Evolutionary conservation across 2,888 invertebrate species (phyloP), one percentile per base, ranked within the genome.

Genomic region (Patella caerulea): DNA sequence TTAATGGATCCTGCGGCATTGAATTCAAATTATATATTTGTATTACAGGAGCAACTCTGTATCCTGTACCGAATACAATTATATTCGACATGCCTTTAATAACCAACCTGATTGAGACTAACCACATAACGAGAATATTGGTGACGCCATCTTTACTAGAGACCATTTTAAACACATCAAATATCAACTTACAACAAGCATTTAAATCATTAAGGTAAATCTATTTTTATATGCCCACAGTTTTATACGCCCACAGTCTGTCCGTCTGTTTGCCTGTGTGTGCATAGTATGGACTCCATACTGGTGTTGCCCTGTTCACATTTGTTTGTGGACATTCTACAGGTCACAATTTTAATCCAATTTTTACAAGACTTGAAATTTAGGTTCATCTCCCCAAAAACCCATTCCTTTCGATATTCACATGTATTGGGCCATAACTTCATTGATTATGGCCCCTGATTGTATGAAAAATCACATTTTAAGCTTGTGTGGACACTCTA

Each of bases 131-230:
- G 4, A 83, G 92, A 24, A 91, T 92, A 86, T 83, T 92, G 76
- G 92, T 92, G 81, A 92, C 92, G 15, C 92, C 92, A 9, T 92
- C 92, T 5, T 84, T 92, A 69, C 81, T 92, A 72, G 92, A 92
- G 80, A 89, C 91, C 29, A 85, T 91, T 3, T 83, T 92, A 17
- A 92, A 92, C 78, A 86, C 89, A 0, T 81, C 85, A 2, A 84
- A 85, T 17, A 74, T 86, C 11, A 84, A 86, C 70, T 75, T 87
- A 17, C 73, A 81, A 9, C 79, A 80, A 2, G 70, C 81, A 19
- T 83, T 90, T 19, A 82, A 85, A 76, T 79, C 80, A 29, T 79
- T 90, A 79, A 88, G 87, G 90, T 90, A 82, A 65, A 70, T 17
- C 4, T 2, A 70, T 59, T 45, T 14, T 69, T 52, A 65, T 65